Evolutionary conservation across 1,140 invertebrate genomes (phyloP), one percentile per base, ranked within the genome.

Genomic region (Rhagoletis pomonella): DNA sequence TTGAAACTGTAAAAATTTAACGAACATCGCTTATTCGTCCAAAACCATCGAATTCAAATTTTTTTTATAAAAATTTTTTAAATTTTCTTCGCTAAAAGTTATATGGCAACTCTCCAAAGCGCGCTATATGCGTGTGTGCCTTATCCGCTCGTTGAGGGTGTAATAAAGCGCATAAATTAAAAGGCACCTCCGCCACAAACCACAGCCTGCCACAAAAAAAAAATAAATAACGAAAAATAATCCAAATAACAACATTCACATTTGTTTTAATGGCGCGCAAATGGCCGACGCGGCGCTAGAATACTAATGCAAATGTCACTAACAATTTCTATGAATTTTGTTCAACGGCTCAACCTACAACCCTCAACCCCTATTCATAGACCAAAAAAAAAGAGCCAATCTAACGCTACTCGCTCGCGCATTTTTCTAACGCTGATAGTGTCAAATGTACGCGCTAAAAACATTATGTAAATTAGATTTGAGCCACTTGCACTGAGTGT

Each of bases 381-480:
- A 29, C 29, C 29, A 29, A 29, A 29, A 29, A 29, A 73, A 19
- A 19, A 67, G 64, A 62, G 64, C 12, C 29, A 29, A 29, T 55
- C 10, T 81, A 67, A 81, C 73, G 47, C 14, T n/a, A 58, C 69
- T n/a, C 69, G 47, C 69, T 77, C 47, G 47, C 47, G 44, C 44
- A 81, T 50, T 81, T 87, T 85, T 58, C 85, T 62, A 67, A 39
- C 77, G 69, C 77, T 84, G 87, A 88, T 88, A 88, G 85, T 85
- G 87, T 88, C 87, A 88, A 88, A 59, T 86, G 64, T 60, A 86
- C 65, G 87, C 85, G 87, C 85, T 77, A 87, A 88, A 88, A 88
- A 86, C 87, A 88, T 88, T 88, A 88, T 88, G 87, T 88, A 88
- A 88, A 88, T 88, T 85, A 86, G 39, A 44, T 69, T 73, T 77